Base-by-base conservation (phyloP, 2,797 vertebrate genomes). In the Hapalemur alaotrensis region DNA sequence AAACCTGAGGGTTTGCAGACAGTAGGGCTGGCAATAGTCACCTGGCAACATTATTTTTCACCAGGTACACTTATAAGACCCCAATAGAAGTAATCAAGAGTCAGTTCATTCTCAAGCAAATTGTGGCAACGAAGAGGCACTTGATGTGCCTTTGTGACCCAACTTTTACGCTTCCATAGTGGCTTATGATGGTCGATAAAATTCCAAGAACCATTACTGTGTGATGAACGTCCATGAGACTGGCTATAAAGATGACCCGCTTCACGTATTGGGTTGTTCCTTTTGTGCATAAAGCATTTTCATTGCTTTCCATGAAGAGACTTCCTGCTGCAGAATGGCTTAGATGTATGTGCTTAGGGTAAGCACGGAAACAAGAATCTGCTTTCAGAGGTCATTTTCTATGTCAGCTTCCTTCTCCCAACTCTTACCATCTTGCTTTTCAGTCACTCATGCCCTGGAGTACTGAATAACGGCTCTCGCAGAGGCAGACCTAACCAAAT, bases 51-150 rank as follows among this genome's bases (percentile, higher is more conserved):
- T n/a, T 52, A 54, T 23, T 93, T 79, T 92, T 75, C 59, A 22
- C 0, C 35, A 59, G n/a, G 50, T 12, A 63, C 82, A 7, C n/a
- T 86, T 67, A 59, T 28, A 78, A 57, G 35, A 32, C 59, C 87
- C 88, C n/a, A 6, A 2, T 7, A 22, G 54, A 94, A 67, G 78
- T 65, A 76, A 52, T 63, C 7, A 32, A 85, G 54, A 81, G 10
- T 63, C 48, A 9, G 61, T 91, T 91, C 85, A 75, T 93, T 48
- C 59, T 92, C 50, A 30, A 93, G 15, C n/a, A 91, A 79, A 81
- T 9, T 78, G 69, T 67, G 14, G 87, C 78, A 95, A 13, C 50
- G 80, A 70, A 12, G 35, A 80, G 43, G 43, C 43, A 50, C 28
- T 89, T 93, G 52, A 18, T 14, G 28, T 5, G 30, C 20, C 65